These are phyloP conservation scores for Sebastes oblongus DNA, from an alignment of 2,797 vertebrate species.

Conservation along the genomic window DNA sequence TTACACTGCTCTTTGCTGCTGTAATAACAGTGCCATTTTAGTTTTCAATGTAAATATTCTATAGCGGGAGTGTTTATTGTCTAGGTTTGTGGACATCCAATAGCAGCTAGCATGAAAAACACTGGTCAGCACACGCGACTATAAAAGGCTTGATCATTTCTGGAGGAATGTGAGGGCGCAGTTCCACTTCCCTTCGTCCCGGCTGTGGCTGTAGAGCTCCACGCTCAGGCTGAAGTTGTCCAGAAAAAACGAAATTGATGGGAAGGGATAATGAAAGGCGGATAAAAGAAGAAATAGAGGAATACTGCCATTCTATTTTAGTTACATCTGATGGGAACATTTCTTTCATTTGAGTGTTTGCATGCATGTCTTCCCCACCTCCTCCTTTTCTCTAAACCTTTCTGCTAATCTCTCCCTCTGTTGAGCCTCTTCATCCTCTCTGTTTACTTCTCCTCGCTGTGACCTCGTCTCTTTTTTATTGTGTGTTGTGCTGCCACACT, in stretches of 20 bases:
- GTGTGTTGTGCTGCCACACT: background rate
- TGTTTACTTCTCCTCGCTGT: background rate
- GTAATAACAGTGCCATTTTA: background rate
- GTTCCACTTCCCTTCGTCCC: conserved; percentile 7
- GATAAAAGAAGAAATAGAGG: conserved; percentile 3
- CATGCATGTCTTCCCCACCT: background rate
- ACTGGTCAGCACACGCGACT: conserved; percentile 16
- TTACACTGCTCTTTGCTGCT: background rate
- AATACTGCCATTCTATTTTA: conserved; percentile 42
- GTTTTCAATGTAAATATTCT: background rate
- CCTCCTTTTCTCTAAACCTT: background rate
- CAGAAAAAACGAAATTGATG: conserved; percentile 41
- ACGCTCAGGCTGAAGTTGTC: conserved; percentile 24
- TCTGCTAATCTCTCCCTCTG: background rate
- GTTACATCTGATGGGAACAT: conserved; percentile 23
- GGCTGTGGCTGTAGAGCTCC: conserved; percentile 23
- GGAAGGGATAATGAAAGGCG: conserved; percentile 53
- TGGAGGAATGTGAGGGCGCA: conserved; percentile 50
- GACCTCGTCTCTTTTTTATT: conserved; percentile 3
- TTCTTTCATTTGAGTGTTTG: background rate
- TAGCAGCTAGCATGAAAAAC: conserved; percentile 7
- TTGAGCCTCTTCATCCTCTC: background rate
- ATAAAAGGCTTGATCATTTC: conserved; percentile 45
- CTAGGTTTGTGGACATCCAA: background rate
- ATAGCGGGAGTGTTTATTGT: background rate